Base-by-base conservation (phyloP, 2,888 invertebrate genomes). In the Mimas tiliae region DNA sequence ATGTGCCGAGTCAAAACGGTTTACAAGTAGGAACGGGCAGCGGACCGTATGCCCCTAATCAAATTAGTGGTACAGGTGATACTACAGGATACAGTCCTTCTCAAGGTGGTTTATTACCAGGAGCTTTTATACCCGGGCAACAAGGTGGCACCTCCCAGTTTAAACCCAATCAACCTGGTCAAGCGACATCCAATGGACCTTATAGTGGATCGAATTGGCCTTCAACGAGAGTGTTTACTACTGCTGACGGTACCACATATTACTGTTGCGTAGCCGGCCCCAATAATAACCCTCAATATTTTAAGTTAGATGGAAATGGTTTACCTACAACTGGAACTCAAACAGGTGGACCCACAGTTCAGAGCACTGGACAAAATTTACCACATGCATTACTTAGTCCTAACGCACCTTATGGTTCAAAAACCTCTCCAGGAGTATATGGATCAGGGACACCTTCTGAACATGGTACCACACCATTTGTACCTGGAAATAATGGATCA, bases 201-300 rank as follows among this genome's bases (percentile, higher is more conserved):
- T 69, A 67, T n/a, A 70, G 72, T 62, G 73, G 69, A 16, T 62
- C 63, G 6, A 77, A 77, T 71, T 75, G 83, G 83, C 75, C 82
- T 69, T 62, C 72, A 66, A 70, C 79, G 34, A 72, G 73, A 6
- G 67, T 78, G 64, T 73, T 78, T 69, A 67, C 72, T 58, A 80
- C 78, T 27, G 74, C 81, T 48, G 78, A 80, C 55, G 85, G 84
- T 21, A 67, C 74, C 8, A 76, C 78, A 45, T 85, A 83, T 69
- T 81, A 80, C 67, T 85, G 85, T 65, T 85, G 85, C 70, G 77
- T 80, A 47, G 74, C 77, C 6, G 77, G 78, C 34, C 78, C 82
- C 8, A 76, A 74, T 62, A 76, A 74, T 52, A 74, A 74, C 68
- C 75, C 73, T 45, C 75, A 76, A 68, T 75, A 73, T 64, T 69